A percentile compares a stretch with the other conserved stretches of the same genome.
Conservation (phyloP, 2,888 invertebrate species). For the Sipha maydis region DNA sequence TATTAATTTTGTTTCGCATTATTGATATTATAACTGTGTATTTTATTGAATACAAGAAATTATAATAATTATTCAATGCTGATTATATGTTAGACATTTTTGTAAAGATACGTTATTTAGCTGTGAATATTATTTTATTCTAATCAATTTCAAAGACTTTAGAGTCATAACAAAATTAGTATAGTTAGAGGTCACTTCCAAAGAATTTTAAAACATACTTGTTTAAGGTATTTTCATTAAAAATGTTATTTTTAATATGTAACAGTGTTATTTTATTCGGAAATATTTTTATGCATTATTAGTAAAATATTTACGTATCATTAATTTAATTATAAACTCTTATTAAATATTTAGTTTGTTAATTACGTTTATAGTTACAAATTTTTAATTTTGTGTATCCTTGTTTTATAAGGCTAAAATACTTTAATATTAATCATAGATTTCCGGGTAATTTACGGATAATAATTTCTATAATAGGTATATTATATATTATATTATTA, state of each 20-base stretch:
- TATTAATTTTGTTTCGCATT: background rate
- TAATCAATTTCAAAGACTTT: constrained; percentile 17
- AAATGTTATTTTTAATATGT: background rate
- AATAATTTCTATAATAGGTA: no score
- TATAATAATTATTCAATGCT: background rate
- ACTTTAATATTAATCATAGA: background rate
- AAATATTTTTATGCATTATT: background rate
- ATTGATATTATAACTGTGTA: background rate
- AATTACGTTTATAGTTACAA: no score
- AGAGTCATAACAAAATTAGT: background rate
- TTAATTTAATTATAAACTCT: background rate
- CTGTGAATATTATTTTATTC: constrained; percentile 5
- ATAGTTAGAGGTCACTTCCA: background rate
- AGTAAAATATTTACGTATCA: background rate
- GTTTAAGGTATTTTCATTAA: background rate
- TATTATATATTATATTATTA: no score
- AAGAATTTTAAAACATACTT: background rate
- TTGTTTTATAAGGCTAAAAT: background rate
- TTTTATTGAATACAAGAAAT: background rate
- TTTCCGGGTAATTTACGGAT: no score
- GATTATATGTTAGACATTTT: background rate
- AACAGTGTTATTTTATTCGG: no score
- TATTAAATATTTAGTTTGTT: background rate
- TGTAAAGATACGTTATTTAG: background rate
- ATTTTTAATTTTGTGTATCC: no score